Conservation (phyloP, 2,113 vertebrate genomes). For the Bungarus multicinctus region DNA sequence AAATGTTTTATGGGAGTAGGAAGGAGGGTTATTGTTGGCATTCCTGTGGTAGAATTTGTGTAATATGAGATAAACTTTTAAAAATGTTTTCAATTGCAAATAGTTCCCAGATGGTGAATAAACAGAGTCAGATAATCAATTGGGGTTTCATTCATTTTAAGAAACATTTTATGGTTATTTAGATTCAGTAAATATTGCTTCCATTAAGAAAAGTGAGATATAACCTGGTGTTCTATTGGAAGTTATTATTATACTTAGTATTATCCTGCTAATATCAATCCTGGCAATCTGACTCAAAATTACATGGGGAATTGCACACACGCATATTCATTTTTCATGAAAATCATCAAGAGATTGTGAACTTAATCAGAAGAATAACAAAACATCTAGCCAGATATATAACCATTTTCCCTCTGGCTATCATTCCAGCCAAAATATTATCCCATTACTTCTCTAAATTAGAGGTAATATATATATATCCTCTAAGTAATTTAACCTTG, state of each 20-base stretch:
- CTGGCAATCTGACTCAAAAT: background rate
- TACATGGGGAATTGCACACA: background rate
- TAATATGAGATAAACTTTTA: background rate
- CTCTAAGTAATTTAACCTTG: background rate
- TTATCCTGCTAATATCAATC: background rate
- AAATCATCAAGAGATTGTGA: background rate
- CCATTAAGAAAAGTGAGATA: background rate
- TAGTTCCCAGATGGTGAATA: conserved; percentile 11
- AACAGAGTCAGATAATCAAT: conserved; percentile 6
- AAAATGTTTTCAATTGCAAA: background rate
- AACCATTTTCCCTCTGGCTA: background rate
- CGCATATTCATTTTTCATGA: background rate
- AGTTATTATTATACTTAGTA: background rate
- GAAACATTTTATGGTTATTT: background rate
- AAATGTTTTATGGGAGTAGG: conserved; percentile 13
- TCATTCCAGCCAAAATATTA: background rate
- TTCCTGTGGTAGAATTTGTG: background rate
- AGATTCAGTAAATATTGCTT: conserved; percentile 19
- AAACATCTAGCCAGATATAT: background rate
- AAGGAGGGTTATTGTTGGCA: background rate
- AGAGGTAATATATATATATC: background rate
- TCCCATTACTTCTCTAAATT: background rate
- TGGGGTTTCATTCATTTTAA: background rate
- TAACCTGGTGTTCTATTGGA: conserved; percentile 1
- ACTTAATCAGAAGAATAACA: background rate